Evolutionary conservation across 1,140 invertebrate species (phyloP).

Genomic region (Wasmannia auropunctata): DNA sequence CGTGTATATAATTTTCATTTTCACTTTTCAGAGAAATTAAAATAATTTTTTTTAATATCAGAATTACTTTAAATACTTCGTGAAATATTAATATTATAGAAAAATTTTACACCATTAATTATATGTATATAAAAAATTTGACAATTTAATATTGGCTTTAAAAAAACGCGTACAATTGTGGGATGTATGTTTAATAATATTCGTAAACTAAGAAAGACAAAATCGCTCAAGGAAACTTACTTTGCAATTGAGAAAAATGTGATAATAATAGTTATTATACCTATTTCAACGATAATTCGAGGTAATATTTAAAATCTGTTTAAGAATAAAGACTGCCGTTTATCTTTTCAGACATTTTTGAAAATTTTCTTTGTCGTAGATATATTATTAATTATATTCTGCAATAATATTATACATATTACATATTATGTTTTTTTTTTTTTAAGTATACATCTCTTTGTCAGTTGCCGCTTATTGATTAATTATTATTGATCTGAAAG

Average conservation of each 20-base stretch:
- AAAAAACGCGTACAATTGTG: background rate
- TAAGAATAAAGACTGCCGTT: background rate
- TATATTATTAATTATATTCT: background rate
- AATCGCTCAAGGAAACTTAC: background rate
- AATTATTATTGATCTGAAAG: background rate
- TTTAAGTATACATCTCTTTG: background rate
- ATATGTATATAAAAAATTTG: background rate
- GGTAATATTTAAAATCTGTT: constrained; percentile 6
- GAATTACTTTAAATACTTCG: background rate
- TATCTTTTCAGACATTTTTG: background rate
- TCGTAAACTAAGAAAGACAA: background rate
- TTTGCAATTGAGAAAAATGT: background rate
- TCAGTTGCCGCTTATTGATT: background rate
- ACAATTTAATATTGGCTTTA: background rate
- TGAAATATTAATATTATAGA: background rate
- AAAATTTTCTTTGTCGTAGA: background rate
- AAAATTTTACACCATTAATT: background rate
- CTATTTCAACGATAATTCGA: background rate
- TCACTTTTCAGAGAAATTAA: background rate
- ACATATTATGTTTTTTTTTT: background rate
- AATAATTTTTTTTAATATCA: background rate
- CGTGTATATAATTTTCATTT: background rate
- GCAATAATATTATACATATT: background rate
- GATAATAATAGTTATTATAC: constrained; percentile 27
- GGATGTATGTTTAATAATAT: constrained; percentile 3